Conservation (phyloP, 2,888 invertebrate species). For the Bellardia bayeri region DNA sequence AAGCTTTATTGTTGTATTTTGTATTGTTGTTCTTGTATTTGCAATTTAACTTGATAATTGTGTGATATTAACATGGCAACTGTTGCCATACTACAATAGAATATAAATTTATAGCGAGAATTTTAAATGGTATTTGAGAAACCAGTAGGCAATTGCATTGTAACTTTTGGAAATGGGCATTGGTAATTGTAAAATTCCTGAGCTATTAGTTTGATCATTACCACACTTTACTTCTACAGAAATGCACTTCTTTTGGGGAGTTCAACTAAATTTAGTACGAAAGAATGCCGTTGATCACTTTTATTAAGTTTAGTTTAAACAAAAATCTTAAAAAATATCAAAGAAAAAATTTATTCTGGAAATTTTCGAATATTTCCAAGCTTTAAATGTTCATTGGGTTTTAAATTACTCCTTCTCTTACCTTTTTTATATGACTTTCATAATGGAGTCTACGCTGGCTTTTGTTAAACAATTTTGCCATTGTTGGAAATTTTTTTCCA, state of each 20-base stretch:
- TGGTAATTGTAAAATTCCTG: too few relatives aligned
- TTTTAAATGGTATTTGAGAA: constrained; percentile 47
- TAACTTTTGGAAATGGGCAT: too few relatives aligned
- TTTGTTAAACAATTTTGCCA: constrained; percentile 60
- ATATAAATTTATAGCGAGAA: constrained; percentile 23
- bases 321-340: too few relatives aligned
- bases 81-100: constrained; percentile 55
- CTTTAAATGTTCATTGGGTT: constrained; percentile 42
- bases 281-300: too few relatives aligned
- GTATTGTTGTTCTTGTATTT: constrained; percentile 41
- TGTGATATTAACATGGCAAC: constrained; percentile 69
- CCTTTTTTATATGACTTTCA: background rate
- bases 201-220: too few relatives aligned
- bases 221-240: too few relatives aligned
- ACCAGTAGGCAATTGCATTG: constrained; percentile 49
- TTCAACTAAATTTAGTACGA: too few relatives aligned
- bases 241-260: too few relatives aligned
- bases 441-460: constrained; percentile 59
- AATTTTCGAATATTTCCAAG: background rate
- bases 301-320: too few relatives aligned
- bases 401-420: background rate
- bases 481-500: constrained; percentile 40
- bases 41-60: constrained; percentile 68
- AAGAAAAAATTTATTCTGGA: too few relatives aligned
- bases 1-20: constrained; percentile 34